Evolutionary conservation across 2,113 vertebrate species (phyloP).

Genomic region (Aythya baeri): DNA sequence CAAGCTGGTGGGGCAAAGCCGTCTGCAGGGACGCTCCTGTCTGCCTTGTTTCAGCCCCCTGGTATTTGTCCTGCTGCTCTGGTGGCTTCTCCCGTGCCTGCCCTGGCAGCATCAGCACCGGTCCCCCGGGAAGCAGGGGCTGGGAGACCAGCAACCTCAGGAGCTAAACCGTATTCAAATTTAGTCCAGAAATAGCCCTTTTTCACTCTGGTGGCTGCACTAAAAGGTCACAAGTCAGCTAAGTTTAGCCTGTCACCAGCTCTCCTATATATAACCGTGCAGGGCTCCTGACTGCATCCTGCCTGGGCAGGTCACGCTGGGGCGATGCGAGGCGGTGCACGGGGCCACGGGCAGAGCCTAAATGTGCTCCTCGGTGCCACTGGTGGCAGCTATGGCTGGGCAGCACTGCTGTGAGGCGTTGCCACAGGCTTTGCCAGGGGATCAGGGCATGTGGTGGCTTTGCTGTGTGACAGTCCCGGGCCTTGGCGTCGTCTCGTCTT

Average conservation of each 20-base stretch:
- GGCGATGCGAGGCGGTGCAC: background rate
- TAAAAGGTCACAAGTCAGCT: slow-evolving; percentile 82
- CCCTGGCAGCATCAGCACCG: rapidly evolving
- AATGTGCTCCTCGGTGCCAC: background rate
- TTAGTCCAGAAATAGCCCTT: slow-evolving; percentile 42
- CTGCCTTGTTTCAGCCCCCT: background rate
- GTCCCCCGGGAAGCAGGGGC: background rate
- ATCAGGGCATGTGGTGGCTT: rapidly evolving
- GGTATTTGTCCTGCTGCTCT: background rate
- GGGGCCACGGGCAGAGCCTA: background rate
- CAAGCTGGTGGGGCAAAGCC: background rate
- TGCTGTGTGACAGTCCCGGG: background rate
- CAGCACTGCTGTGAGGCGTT: rapidly evolving
- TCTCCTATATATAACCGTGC: slow-evolving; percentile 72
- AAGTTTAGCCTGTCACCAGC: slow-evolving; percentile 77
- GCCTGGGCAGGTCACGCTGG: slow-evolving; percentile 31
- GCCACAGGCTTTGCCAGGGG: background rate
- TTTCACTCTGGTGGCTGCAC: slow-evolving; percentile 40
- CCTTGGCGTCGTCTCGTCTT: background rate
- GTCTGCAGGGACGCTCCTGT: background rate
- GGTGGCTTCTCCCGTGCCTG: background rate
- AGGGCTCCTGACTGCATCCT: slow-evolving; percentile 25
- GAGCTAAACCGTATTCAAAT: slow-evolving; percentile 16
- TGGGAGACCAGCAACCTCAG: background rate
- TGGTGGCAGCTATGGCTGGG: background rate